A percentile compares a stretch with the other conserved stretches of the same genome.
Conservation (phyloP, 2,888 invertebrate genomes). For the Drosophila leonis region DNA sequence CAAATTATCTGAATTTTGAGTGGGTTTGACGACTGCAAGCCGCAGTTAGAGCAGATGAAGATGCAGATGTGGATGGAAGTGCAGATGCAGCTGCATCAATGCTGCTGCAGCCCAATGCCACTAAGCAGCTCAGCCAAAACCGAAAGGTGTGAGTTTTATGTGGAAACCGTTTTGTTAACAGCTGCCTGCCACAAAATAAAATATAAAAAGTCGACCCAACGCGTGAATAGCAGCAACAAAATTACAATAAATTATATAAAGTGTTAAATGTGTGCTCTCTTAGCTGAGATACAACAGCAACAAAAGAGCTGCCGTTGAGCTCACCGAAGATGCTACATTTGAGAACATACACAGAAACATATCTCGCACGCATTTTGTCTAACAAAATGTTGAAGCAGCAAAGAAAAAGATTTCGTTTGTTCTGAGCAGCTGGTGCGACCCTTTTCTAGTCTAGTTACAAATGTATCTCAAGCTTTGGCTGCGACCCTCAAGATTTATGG, state of each 20-base stretch:
- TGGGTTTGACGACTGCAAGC: conserved; percentile 66
- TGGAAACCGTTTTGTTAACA: conserved; percentile 81
- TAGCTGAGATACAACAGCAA: conserved; percentile 13
- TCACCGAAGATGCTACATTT: conserved; percentile 18
- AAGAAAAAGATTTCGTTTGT: conserved; percentile 47
- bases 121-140: conserved; percentile 19
- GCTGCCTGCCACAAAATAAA: conserved; percentile 52
- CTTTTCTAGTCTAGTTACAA: conserved; percentile 62
- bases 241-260: conserved; percentile 81
- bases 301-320: conserved; percentile 42
- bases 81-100: conserved; percentile 34
- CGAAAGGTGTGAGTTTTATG: conserved; percentile 77
- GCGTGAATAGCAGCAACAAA: conserved; percentile 56
- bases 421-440: conserved; percentile 52
- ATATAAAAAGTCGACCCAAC: conserved; percentile 12
- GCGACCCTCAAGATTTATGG: conserved; percentile 71
- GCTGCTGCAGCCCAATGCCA: conserved; percentile 36
- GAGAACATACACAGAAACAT: conserved; percentile 14
- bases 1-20: conserved; percentile 64
- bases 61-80: conserved; percentile 18
- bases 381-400: conserved; percentile 60
- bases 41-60: conserved; percentile 42
- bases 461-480: conserved; percentile 49
- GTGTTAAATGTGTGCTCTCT: conserved; percentile 69
- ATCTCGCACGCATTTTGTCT: conserved; percentile 46